These are phyloP conservation scores for Drosophila robusta DNA, from an alignment of 2,888 invertebrate genomes.

Conservation along the genomic window DNA sequence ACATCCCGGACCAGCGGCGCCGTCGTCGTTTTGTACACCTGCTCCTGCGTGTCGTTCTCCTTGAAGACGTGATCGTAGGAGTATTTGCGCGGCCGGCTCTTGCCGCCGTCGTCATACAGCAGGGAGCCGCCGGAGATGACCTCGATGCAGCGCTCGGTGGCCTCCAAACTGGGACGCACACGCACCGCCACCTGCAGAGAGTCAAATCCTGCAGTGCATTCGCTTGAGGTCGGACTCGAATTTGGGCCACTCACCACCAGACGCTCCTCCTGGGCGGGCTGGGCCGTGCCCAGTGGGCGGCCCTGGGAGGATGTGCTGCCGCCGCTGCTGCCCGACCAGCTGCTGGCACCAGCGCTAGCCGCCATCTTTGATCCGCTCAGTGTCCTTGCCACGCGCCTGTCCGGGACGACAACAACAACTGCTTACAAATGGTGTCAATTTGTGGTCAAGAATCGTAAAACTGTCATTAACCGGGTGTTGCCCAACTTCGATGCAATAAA, in stretches of 20 bases:
- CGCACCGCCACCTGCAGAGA: slow-evolving; percentile 91
- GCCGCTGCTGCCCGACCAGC: slow-evolving; percentile 84
- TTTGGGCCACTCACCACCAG: slow-evolving; percentile 78
- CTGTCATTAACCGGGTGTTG: slow-evolving; percentile 63
- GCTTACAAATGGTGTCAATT: slow-evolving; percentile 78
- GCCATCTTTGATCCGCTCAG: slow-evolving; percentile 57
- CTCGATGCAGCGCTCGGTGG: slow-evolving; percentile 85
- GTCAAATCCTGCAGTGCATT: neutral
- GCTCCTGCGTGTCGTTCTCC: slow-evolving; percentile 92
- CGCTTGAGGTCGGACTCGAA: neutral
- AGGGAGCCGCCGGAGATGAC: slow-evolving; percentile 84
- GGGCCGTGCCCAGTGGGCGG: slow-evolving; percentile 72
- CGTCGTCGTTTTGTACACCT: slow-evolving; percentile 95
- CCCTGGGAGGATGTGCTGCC: slow-evolving; percentile 79
- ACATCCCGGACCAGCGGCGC: slow-evolving; percentile 94
- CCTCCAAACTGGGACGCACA: slow-evolving; percentile 94
- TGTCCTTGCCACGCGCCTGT: slow-evolving; percentile 64
- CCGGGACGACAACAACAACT: slow-evolving; percentile 42
- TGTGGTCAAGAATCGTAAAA: slow-evolving; percentile 78
- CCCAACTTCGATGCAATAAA: slow-evolving; percentile 15
- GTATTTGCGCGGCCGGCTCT: slow-evolving; percentile 92
- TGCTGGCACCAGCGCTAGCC: slow-evolving; percentile 65
- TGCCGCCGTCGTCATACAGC: slow-evolving; percentile 86
- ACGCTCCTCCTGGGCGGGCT: slow-evolving; percentile 82
- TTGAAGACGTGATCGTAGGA: slow-evolving; percentile 95